Base-by-base conservation (phyloP, 2,888 invertebrate species). In the Empis livida region DNA sequence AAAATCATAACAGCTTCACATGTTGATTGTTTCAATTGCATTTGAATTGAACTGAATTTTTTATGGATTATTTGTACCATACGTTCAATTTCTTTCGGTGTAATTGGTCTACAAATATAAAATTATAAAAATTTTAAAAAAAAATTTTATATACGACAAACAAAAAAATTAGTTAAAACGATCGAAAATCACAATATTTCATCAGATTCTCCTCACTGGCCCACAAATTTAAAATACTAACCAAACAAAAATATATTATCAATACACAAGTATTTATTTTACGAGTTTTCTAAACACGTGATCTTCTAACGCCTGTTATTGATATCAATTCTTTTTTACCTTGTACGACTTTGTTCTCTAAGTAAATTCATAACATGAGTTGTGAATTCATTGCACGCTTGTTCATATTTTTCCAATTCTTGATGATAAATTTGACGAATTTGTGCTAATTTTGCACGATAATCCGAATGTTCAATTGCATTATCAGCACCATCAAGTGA, bases 1-100 rank as follows among this genome's bases (percentile, higher is more conserved):
- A 99, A 78, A 57, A 99, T 97, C 99, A 99, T 99, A 57, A 99
- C 97, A 42, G 97, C 97, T 70, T 99, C 99, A 69, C 99, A 99
- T 40, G 97, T 99, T 60, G 94, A 94, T 76, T 99, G 99, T 71
- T 99, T 99, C 61, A 99, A 75, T 74, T 99, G 99, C 91, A 92
- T 91, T 72, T 92, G 93, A 68, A 93, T 94, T 57, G 92, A 92
- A 66, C 91, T 92, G 77, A 94, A 94, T 72, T 96, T 96, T 78
- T 93, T 93, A 74, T 95, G 94, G 58, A 96, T 96, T 59, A 96
- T 96, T 71, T 92, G 92, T 51, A 96, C 95, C 96, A 96, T 96
- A 61, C 95, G 82, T 71, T 99, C 97, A 60, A 99, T 99, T 74
- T 99, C 99, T 81, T 95, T 89, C 43, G 94, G 94, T 48, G 96